Base-by-base conservation (phyloP, 1,140 invertebrate species). In the Diachasma alloeum region DNA sequence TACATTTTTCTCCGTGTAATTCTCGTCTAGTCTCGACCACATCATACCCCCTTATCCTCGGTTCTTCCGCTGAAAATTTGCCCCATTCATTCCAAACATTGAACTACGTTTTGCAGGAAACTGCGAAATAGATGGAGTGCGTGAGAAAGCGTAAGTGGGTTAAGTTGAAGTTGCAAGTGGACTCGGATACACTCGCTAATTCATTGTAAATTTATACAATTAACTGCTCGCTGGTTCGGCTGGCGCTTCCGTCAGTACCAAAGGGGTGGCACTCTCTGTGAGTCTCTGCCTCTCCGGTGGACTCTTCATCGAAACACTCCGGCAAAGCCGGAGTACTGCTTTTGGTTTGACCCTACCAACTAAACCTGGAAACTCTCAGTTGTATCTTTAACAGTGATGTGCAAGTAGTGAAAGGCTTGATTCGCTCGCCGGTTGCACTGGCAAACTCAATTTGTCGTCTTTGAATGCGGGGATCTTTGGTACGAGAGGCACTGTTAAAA, bases 151-250 rank as follows among this genome's bases (percentile, higher is more conserved):
- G 22, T 66, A 68, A 68, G 36, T 37, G 36, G 36, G 66, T 68
- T 68, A 68, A 68, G 66, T 39, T 37, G 26, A 17, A 17, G 15
- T 63, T 63, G 26, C 31, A 68, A 68, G 66, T 76, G 42, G 36
- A 19, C 66, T 68, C 48, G 48, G 59, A 66, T 26, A 15, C 24
- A 24, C 22, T 17, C 39, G 44, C 56, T 78, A 78, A 78, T 78
- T 74, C 77, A 70, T 78, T 78, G 77, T 75, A 78, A 78, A 75
- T 78, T 78, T 78, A 78, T 78, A 78, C 77, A 78, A 78, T 78
- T 78, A 78, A 78, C 77, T 74, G 72, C 46, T 59, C 72, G 72
- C 48, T 42, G 10, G 31, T 66, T 66, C 59, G 26, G 22, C 10
- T 68, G 36, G 24, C 31, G 26, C 36, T 39, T 68, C 31, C 39